A percentile compares a stretch with the other conserved stretches of the same genome.
Evolutionary conservation across 2,888 invertebrate genomes (phyloP).

Genomic region (Drosophila maculinotata): DNA sequence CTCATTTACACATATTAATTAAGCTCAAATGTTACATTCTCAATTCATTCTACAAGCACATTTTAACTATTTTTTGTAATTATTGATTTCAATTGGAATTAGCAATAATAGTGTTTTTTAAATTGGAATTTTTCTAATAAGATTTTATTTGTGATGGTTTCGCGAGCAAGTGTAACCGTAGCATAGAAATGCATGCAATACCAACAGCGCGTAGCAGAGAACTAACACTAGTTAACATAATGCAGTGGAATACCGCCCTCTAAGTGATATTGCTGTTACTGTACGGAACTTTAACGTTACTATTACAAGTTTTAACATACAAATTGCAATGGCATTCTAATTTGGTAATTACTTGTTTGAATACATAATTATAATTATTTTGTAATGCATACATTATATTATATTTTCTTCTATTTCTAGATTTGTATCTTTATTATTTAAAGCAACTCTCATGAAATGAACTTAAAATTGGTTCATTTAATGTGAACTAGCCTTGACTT

Average conservation of each 20-base stretch:
- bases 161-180: constrained; percentile 50
- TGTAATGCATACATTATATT: too few species aligned
- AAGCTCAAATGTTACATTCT: constrained; percentile 16
- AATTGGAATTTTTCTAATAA: constrained; percentile 42
- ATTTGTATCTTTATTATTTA: too few species aligned
- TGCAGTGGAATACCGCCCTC: not conserved
- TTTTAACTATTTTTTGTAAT: constrained; percentile 7
- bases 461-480: too few species aligned
- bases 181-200: not conserved
- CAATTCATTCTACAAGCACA: constrained; percentile 30
- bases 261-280: not conserved
- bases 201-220: constrained; percentile 4
- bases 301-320: too few species aligned
- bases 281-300: too few species aligned
- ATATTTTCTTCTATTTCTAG: too few species aligned
- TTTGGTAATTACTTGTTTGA: too few species aligned
- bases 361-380: too few species aligned
- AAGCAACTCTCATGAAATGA: too few species aligned
- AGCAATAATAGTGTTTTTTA: not conserved
- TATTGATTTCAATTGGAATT: constrained; percentile 6
- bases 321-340: too few species aligned
- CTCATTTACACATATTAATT: constrained; percentile 51
- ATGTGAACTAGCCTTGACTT: too few species aligned
- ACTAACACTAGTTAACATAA: constrained; percentile 40
- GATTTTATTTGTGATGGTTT: constrained; percentile 71